Percentiles rank a stretch among this genome's conserved stretches.
Conservation (phyloP, 64 coral and sea anemone species). For the Pocillopora damicornis region DNA sequence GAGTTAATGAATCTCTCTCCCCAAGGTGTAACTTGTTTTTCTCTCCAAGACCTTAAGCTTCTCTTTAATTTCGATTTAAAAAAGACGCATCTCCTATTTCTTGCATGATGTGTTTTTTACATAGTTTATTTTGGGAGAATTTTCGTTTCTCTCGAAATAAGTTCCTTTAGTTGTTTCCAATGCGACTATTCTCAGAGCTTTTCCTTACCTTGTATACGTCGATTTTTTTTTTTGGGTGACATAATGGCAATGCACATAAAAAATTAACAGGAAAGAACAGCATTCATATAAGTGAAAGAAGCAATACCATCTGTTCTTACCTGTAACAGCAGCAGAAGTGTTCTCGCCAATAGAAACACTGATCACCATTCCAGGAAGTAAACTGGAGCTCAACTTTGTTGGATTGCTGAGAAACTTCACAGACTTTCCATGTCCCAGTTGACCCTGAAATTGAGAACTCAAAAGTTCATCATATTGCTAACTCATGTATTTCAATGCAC, state of each 20-base stretch:
- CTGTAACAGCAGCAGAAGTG: slow-evolving; percentile 85
- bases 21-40: too few relatives aligned
- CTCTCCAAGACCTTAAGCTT: too few relatives aligned
- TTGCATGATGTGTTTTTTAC: background rate
- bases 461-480: background rate
- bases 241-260: too few relatives aligned
- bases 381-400: slow-evolving; percentile 29
- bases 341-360: slow-evolving; percentile 85
- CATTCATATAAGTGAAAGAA: too few relatives aligned
- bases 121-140: background rate
- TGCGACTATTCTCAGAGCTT: background rate
- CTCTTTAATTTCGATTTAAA: too few relatives aligned
- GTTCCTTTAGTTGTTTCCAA: background rate
- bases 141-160: background rate
- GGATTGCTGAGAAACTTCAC: slow-evolving; percentile 76
- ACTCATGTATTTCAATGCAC: too few relatives aligned
- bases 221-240: too few relatives aligned
- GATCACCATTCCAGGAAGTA: slow-evolving; percentile 38
- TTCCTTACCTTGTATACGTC: too few relatives aligned
- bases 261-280: too few relatives aligned
- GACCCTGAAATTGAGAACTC: slow-evolving; percentile 57
- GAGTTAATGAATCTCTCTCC: too few relatives aligned
- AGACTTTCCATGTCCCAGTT: slow-evolving; percentile 75
- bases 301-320: slow-evolving; percentile 5
- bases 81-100: background rate